Percentiles rank a stretch among this genome's conserved stretches.
Evolutionary conservation across 2,888 invertebrate species (phyloP).

Genomic region (Drosophila birchii): DNA sequence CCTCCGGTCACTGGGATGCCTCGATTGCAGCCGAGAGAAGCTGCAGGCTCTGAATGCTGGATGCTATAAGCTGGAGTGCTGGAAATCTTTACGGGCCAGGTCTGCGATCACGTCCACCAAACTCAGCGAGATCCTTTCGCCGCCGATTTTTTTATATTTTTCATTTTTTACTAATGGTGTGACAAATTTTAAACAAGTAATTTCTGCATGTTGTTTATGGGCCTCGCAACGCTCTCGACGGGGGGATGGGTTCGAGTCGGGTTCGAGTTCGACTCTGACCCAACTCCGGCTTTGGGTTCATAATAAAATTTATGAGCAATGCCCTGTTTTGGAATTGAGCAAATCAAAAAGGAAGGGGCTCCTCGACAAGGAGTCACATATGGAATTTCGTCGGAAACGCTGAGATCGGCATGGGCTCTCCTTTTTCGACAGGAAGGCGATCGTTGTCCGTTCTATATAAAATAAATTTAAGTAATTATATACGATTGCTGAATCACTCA

Average conservation of each 20-base stretch:
- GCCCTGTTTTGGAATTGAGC: conserved; percentile 49
- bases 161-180: conserved; percentile 80
- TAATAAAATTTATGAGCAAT: conserved; percentile 81
- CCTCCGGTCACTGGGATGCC: conserved; percentile 23
- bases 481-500: neutral
- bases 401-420: conserved; percentile 30
- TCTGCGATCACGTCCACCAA: conserved; percentile 33
- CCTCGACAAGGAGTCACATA: conserved; percentile 29
- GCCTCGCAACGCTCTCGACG: conserved; percentile 70
- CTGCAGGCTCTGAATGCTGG: conserved; percentile 16
- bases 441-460: conserved; percentile 8
- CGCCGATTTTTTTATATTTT: conserved; percentile 60
- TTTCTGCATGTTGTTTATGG: conserved; percentile 81
- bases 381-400: conserved; percentile 41
- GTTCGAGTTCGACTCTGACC: conserved; percentile 45
- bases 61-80: conserved; percentile 9
- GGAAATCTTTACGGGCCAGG: conserved; percentile 19
- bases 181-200: conserved; percentile 82
- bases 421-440: conserved; percentile 38
- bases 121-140: conserved; percentile 76
- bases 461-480: neutral
- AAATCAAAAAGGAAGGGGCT: conserved; percentile 31
- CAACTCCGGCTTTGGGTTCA: conserved; percentile 57
- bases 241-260: conserved; percentile 56
- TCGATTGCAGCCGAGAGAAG: conserved; percentile 27